Evolutionary conservation across 2,113 vertebrate genomes (phyloP).

Genomic region (Nesoenas mayeri): DNA sequence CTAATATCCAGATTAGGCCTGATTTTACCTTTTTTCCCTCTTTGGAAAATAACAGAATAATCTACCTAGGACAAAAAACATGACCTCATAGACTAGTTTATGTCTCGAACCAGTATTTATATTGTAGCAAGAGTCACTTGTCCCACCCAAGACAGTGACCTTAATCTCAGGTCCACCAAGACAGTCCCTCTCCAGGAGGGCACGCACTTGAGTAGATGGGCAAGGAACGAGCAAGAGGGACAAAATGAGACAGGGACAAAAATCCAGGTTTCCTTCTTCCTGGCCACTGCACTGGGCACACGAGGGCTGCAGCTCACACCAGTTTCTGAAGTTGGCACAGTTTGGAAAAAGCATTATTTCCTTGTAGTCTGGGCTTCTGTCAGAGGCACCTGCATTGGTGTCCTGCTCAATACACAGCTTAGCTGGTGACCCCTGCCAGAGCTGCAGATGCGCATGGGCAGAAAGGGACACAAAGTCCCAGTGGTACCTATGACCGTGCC

Average conservation of each 20-base stretch:
- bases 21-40: not conserved
- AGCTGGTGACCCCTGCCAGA: not conserved
- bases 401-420: rapidly evolving
- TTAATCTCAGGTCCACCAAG: not conserved
- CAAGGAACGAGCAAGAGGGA: rapidly evolving
- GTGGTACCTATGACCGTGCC: not conserved
- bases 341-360: not conserved
- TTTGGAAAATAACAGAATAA: not conserved
- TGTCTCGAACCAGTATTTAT: not conserved
- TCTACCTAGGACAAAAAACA: not conserved
- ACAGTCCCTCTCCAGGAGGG: not conserved
- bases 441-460: not conserved
- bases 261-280: not conserved
- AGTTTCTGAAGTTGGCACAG: not conserved
- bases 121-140: not conserved
- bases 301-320: not conserved
- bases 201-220: rapidly evolving
- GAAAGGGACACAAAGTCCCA: not conserved
- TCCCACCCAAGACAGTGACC: not conserved
- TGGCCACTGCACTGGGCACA: rapidly evolving
- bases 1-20: not conserved
- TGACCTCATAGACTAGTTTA: not conserved
- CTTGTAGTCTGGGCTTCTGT: not conserved
- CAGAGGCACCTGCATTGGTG: not conserved
- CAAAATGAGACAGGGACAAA: not conserved